Base-by-base conservation (phyloP, 2,888 invertebrate species). In the Cylindroiulus punctatus region DNA sequence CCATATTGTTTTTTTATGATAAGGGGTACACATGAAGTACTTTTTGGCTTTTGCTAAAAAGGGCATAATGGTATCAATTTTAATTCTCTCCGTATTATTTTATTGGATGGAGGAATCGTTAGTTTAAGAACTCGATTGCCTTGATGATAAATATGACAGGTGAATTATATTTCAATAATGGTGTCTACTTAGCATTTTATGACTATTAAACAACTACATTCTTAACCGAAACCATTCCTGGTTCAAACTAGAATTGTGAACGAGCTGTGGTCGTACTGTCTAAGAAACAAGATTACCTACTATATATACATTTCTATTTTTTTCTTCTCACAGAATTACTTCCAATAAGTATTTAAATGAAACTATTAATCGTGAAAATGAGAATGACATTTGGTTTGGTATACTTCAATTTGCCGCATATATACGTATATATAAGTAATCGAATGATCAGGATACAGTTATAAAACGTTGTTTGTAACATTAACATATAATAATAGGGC, bases 131-230 rank as follows among this genome's bases (percentile, higher is more conserved):
- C 65, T 65, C 1, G 65, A 65, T 65, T 26, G 26, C 65, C 65
- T 65, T 65, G 65, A 52, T n/a, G 52, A 65, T 65, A 26, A 65
- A 65, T 65, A 65, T 65, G 65, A 65, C 65, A 65, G 26, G 65
- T 65, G 26, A n/a, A 65, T 65, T 7, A 26, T 26, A 65, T 65
- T 65, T 65, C 26, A 65, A 65, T 65, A 65, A 65, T 65, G 65
- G 65, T 65, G 8, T 65, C 65, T 26, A 52, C n/a, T 65, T 65
- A 65, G n/a, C 65, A 65, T 65, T 22, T 65, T 65, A 65, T 65
- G 65, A n/a, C n/a, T 26, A 57, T 57, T 65, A 65, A 65, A 19
- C 65, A 65, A 26, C 65, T 65, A 10, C 26, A 65, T 26, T 65
- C 8, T 65, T 65, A 4, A 26, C 65, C 65, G 19, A n/a, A 57